Evolutionary conservation across 2,113 vertebrate genomes (phyloP).

Genomic region (Oophaga pumilio): DNA sequence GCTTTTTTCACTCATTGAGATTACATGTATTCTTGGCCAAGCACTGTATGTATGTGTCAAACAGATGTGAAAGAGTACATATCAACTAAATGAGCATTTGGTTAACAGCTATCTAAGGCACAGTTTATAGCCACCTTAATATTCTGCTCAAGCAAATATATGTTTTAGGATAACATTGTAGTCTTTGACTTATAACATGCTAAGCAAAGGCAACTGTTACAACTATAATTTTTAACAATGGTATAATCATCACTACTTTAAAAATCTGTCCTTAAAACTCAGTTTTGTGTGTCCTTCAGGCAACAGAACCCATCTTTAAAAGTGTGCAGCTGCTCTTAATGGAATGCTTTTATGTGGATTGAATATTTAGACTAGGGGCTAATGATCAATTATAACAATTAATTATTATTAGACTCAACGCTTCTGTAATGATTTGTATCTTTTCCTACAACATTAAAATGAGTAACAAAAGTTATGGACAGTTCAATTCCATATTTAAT

Average conservation of each 20-base stretch:
- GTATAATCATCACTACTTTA: not conserved
- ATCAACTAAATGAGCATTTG: no score
- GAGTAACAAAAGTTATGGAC: conserved; percentile 1
- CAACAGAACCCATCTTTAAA: not conserved
- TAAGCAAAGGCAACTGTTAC: not conserved
- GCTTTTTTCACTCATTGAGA: no score
- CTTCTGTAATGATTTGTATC: conserved; percentile 15
- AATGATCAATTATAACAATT: conserved; percentile 24
- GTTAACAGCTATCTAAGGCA: not conserved
- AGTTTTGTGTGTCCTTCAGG: not conserved
- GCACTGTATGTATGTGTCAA: no score
- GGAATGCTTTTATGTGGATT: conserved; percentile 14
- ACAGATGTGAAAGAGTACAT: no score
- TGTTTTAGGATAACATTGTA: not conserved
- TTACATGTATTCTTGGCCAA: no score
- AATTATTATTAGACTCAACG: conserved; percentile 17
- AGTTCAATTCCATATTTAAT: not conserved
- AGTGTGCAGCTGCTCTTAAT: not conserved
- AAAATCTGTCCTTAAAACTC: not conserved
- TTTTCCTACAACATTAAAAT: conserved; percentile 10
- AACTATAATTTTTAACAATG: not conserved
- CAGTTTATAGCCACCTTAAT: not conserved
- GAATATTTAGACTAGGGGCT: conserved; percentile 22
- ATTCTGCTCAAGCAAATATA: not conserved
- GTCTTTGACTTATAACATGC: not conserved